Base-by-base conservation (phyloP, 2,797 vertebrate species). In the Myotis myotis region DNA sequence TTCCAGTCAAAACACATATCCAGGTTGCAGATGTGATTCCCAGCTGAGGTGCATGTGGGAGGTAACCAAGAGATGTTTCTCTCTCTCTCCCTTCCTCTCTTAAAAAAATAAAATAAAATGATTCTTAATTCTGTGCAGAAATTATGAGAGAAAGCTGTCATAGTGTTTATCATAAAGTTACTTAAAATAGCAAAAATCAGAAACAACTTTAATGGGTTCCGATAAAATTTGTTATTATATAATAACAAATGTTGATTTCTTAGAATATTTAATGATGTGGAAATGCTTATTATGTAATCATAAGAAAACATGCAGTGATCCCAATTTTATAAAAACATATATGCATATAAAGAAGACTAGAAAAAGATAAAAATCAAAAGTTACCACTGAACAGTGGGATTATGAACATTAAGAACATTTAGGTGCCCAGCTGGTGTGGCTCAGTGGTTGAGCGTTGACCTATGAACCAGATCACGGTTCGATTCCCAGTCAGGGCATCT, bases 261-360 rank as follows among this genome's bases (percentile, higher is more conserved):
- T 36, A 82, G 17, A 22, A 33, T 93, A 80, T 33, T 38, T 71
- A 76, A 55, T 33, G 47, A 83, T 70, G 38, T 49, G 36, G 20
- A 60, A 71, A 71, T 41, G 16, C 28, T 91, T 72, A 66, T 33
- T 51, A 92, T 57, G 7, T 74, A 76, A 72, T 38, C 64, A 10
- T 36, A 87, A 88, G 33, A 78, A 87, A 94, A 91, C 7, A 79
- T 70, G 53, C 13, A 78, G 55, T 72, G 25, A 94, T 51, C 20
- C 22, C 20, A 78, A 51, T 57, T 93, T 74, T 83, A 92, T 78
- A 96, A 94, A 86, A 87, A 87, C 74, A 85, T 7, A 36, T 75
- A 47, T 53, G 30, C 23, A 72, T 12, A 47, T 33, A 76, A 51
- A 88, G 64, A 76, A 75, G 51, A 85, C 47, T 51, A 33, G 6